Evolutionary conservation across 2,113 vertebrate genomes (phyloP).

Genomic region (Pongo pygmaeus): DNA sequence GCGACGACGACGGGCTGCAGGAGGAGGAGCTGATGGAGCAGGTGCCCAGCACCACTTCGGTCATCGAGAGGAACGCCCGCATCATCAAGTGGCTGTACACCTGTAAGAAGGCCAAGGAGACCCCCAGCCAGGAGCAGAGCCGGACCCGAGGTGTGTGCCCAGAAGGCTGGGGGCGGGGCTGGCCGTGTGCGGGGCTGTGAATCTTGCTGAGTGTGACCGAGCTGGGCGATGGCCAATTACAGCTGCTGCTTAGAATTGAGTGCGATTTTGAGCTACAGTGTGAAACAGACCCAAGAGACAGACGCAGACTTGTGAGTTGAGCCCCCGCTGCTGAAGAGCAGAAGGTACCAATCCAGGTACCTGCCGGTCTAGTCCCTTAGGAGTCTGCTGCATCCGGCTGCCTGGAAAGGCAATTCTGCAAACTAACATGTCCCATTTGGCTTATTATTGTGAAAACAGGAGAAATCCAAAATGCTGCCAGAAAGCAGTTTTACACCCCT

Average conservation of each 20-base stretch:
- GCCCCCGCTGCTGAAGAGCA: not conserved
- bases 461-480: not conserved
- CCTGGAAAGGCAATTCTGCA: not conserved
- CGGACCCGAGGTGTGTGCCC: conserved; percentile 70
- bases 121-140: conserved; percentile 68
- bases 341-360: not conserved
- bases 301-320: not conserved
- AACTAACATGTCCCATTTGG: fast-evolving
- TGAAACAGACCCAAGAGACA: not conserved
- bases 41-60: conserved; percentile 85
- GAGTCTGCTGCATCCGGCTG: not conserved
- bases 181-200: not conserved
- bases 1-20: conserved; percentile 87
- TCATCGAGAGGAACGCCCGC: conserved; percentile 96
- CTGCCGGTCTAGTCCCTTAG: not conserved
- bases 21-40: conserved; percentile 88
- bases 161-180: not conserved
- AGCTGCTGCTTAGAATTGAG: not conserved
- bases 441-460: not conserved
- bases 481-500: too few species aligned
- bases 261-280: not conserved
- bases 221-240: not conserved
- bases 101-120: conserved; percentile 91
- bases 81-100: conserved; percentile 99
- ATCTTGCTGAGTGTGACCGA: fast-evolving